Conservation (phyloP, 1,140 invertebrate species). For the Eciton burchellii region DNA sequence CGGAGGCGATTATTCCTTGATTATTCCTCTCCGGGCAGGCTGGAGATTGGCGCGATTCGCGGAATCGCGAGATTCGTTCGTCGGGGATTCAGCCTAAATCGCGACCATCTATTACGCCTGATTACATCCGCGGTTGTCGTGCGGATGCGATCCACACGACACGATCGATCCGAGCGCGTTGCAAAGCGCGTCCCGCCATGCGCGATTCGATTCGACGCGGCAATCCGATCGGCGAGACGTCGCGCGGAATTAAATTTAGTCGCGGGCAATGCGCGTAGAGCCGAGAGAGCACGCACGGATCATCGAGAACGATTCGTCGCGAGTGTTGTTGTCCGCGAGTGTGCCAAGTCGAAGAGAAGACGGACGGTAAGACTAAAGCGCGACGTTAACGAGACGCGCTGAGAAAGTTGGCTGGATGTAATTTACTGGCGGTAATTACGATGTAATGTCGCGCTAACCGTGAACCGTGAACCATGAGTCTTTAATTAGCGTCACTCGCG, state of each 20-base stretch:
- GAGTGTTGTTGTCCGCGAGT: conserved; percentile 55
- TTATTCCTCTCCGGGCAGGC: too few relatives aligned
- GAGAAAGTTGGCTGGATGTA: conserved; percentile 32
- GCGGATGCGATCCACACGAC: conserved; percentile 37
- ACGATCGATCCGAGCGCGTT: conserved; percentile 6
- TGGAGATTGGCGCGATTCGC: too few relatives aligned
- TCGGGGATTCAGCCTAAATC: too few relatives aligned
- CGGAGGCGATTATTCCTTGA: too few relatives aligned
- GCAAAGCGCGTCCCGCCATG: conserved; percentile 34
- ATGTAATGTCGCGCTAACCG: conserved; percentile 65
- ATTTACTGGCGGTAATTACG: conserved; percentile 65
- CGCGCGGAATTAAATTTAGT: conserved; percentile 72
- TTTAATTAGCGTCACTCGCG: conserved; percentile 69
- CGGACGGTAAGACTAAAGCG: conserved; percentile 67
- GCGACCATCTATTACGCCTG: conserved; percentile 33
- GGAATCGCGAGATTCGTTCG: too few relatives aligned
- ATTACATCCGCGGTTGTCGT: background rate
- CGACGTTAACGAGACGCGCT: conserved; percentile 73
- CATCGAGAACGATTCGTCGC: conserved; percentile 74
- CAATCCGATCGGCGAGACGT: conserved; percentile 41
- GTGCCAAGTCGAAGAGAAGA: conserved; percentile 23
- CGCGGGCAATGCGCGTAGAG: conserved; percentile 59
- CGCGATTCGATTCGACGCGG: conserved; percentile 65
- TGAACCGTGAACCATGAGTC: conserved; percentile 60
- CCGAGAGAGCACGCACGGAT: conserved; percentile 50